These are phyloP conservation scores for Helarctos malayanus DNA, from an alignment of 2,797 vertebrate species.

Conservation along the genomic window DNA sequence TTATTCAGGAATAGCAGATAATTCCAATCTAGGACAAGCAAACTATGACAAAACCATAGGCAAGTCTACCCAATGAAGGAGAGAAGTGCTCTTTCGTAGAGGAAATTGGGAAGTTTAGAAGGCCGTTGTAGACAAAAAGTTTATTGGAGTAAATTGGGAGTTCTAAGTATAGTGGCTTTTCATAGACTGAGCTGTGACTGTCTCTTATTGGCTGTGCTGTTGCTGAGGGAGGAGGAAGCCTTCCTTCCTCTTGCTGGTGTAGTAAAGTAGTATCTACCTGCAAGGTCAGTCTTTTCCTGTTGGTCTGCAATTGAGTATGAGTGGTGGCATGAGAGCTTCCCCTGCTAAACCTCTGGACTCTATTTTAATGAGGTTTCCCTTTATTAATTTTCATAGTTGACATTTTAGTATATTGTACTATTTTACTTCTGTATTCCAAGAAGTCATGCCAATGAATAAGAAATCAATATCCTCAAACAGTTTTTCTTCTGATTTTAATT, in stretches of 20 bases:
- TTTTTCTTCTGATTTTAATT: not conserved
- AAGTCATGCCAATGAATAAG: slow-evolving; percentile 25
- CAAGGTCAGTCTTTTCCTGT: not conserved
- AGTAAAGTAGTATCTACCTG: not conserved
- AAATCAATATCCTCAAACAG: not conserved
- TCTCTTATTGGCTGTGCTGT: not conserved
- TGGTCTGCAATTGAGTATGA: not conserved
- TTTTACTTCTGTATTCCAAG: slow-evolving; percentile 24
- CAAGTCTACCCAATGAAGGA: not conserved
- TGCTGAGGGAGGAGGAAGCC: not conserved
- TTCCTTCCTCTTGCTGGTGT: not conserved
- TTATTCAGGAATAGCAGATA: not conserved
- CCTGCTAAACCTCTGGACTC: not conserved
- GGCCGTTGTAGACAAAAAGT: not conserved
- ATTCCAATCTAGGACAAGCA: not conserved
- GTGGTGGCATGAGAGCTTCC: not conserved
- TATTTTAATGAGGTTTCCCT: not conserved
- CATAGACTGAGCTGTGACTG: not conserved
- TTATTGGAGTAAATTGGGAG: not conserved
- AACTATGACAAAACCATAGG: not conserved
- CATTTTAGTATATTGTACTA: not conserved
- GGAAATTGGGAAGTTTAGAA: not conserved
- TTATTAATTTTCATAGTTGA: not conserved
- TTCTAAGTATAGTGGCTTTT: not conserved
- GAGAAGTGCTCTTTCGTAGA: not conserved